Percentiles rank a stretch among this genome's conserved stretches.
These are phyloP conservation scores for Alligator mississippiensis DNA, from an alignment of 2,113 vertebrate species.

Conservation along the genomic window DNA sequence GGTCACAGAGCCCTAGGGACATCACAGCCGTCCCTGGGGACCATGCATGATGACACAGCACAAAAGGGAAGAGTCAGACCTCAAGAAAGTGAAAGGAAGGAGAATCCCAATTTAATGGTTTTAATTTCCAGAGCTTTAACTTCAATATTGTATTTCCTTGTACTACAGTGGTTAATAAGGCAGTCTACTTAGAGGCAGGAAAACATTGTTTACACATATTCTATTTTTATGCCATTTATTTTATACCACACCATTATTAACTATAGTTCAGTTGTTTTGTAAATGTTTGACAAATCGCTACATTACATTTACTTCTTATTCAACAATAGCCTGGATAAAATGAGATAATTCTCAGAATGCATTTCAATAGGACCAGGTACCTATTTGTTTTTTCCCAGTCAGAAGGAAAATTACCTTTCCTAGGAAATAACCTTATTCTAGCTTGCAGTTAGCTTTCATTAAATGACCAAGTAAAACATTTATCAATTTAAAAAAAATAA, in stretches of 20 bases:
- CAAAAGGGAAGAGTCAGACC: neutral
- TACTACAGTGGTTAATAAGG: neutral
- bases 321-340: neutral
- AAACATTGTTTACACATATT: neutral
- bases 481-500: neutral
- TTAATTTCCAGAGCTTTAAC: neutral
- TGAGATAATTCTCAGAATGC: neutral
- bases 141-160: neutral
- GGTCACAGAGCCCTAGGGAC: no score
- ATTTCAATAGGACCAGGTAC: neutral
- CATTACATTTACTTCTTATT: neutral
- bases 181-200: neutral
- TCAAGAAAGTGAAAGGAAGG: neutral
- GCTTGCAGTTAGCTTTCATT: neutral
- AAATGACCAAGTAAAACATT: no score
- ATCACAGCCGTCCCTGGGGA: no score
- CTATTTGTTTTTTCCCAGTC: neutral
- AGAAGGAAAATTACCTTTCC: neutral
- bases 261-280: neutral
- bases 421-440: neutral
- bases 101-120: neutral
- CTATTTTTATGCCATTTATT: neutral
- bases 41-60: neutral
- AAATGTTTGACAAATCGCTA: neutral
- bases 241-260: neutral